Conservation (phyloP, 1,140 invertebrate genomes). For the Solen grandis region DNA sequence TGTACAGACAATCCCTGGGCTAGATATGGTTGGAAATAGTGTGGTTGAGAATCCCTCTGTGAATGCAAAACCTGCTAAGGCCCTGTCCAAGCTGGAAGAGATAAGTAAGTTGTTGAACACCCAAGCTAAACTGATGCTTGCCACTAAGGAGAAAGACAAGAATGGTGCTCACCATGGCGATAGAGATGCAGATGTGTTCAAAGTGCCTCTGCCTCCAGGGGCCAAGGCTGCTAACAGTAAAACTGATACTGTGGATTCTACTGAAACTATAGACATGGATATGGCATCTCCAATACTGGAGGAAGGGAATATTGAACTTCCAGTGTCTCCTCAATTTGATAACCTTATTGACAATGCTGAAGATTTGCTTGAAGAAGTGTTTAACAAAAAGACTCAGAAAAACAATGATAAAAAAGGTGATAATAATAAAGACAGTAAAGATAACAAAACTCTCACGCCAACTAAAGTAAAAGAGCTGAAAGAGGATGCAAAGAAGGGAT, state of each 20-base stretch:
- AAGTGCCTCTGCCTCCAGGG: conserved; percentile 66
- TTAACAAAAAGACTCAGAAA: conserved; percentile 54
- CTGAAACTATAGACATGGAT: conserved; percentile 85
- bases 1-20: not conserved
- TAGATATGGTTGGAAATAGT: not conserved
- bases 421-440: conserved; percentile 6
- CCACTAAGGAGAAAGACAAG: not conserved
- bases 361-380: conserved; percentile 52
- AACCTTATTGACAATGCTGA: conserved; percentile 55
- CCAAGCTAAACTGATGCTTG: conserved; percentile 33
- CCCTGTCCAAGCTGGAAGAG: conserved; percentile 34
- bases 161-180: no score
- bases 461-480: conserved; percentile 33
- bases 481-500: conserved; percentile 45
- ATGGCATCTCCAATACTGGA: conserved; percentile 80
- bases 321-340: conserved; percentile 56
- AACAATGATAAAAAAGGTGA: conserved; percentile 25
- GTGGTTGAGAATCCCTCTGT: not conserved
- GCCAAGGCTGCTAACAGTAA: conserved; percentile 11
- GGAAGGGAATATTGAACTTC: conserved; percentile 65
- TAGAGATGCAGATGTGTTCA: conserved; percentile 62
- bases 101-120: conserved; percentile 39
- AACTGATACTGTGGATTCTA: conserved; percentile 69
- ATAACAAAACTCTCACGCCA: not conserved
- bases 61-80: not conserved